A percentile compares a stretch with the other conserved stretches of the same genome.
phyloP scores from a whole-genome alignment of 1,140 invertebrate species.

The Armadillidium nasatum region DNA sequence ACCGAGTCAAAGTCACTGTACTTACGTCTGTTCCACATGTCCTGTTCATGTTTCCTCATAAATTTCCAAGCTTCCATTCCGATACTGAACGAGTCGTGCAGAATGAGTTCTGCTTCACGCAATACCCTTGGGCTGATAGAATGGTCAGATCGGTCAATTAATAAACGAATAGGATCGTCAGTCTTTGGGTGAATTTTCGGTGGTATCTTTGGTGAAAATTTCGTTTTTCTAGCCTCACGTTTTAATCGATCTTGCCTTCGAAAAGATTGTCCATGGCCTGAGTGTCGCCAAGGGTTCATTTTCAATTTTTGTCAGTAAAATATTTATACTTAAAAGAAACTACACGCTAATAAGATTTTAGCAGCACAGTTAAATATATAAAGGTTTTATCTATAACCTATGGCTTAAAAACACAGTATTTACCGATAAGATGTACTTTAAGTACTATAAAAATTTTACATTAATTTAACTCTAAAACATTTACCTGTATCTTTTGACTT shows the following conservation, averaged over 20 bases:
- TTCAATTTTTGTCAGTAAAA: no score
- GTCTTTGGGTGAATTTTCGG: constrained; percentile 23
- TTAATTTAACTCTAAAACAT: no score
- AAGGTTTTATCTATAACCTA: no score
- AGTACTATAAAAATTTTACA: no score
- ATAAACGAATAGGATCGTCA: constrained; percentile 32
- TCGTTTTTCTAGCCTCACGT: constrained; percentile 1
- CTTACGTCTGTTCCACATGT: constrained; percentile 36
- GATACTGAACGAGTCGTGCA: constrained; percentile 40
- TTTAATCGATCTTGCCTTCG: neutral
- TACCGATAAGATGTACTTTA: no score
- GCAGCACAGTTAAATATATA: no score
- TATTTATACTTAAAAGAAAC: no score
- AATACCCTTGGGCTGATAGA: constrained; percentile 34
- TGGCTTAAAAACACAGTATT: no score
- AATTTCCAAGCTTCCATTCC: constrained; percentile 39
- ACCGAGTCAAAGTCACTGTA: constrained; percentile 23
- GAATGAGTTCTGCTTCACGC: constrained; percentile 38
- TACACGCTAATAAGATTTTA: no score
- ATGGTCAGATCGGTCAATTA: constrained; percentile 34
- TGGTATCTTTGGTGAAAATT: neutral
- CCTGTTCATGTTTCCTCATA: constrained; percentile 36
- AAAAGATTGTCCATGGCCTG: constrained; percentile 6
- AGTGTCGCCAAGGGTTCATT: neutral
- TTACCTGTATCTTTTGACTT: no score